Evolutionary conservation across 2,888 invertebrate species (phyloP).

Genomic region (Agrochola circellaris): DNA sequence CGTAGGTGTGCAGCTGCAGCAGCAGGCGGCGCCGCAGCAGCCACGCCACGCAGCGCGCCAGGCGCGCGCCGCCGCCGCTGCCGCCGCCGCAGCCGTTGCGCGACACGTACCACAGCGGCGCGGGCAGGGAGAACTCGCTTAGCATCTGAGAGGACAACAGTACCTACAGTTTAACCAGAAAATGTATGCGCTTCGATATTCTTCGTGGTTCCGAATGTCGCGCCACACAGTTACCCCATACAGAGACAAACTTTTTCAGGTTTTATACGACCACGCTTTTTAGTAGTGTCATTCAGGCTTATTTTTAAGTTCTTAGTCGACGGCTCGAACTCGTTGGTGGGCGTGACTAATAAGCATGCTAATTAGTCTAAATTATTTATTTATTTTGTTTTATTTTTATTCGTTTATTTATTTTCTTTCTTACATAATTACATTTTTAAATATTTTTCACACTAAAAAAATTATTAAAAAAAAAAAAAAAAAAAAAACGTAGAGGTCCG

Average conservation of each 20-base stretch:
- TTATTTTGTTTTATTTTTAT: no score
- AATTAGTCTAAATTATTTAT: no score
- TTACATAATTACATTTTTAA: no score
- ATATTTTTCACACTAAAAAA: no score
- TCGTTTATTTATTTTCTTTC: no score
- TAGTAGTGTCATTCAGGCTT: not conserved
- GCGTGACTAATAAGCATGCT: no score
- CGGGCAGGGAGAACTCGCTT: conserved; percentile 89
- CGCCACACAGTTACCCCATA: not conserved
- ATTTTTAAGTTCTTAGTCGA: not conserved
- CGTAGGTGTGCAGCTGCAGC: conserved; percentile 97
- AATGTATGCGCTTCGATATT: not conserved
- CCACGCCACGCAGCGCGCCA: conserved; percentile 98
- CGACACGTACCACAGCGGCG: conserved; percentile 90
- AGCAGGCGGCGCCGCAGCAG: conserved; percentile 96
- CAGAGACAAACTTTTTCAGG: not conserved
- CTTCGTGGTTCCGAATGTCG: not conserved
- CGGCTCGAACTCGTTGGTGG: no score
- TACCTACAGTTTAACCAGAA: not conserved
- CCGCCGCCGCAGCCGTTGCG: conserved; percentile 82
- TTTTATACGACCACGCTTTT: not conserved
- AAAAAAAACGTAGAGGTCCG: no score
- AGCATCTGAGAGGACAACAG: conserved; percentile 77
- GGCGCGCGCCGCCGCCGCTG: conserved; percentile 84
- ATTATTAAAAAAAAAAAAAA: no score